Evolutionary conservation across 2,888 invertebrate species (phyloP).

Genomic region (Stegophylla sp.): DNA sequence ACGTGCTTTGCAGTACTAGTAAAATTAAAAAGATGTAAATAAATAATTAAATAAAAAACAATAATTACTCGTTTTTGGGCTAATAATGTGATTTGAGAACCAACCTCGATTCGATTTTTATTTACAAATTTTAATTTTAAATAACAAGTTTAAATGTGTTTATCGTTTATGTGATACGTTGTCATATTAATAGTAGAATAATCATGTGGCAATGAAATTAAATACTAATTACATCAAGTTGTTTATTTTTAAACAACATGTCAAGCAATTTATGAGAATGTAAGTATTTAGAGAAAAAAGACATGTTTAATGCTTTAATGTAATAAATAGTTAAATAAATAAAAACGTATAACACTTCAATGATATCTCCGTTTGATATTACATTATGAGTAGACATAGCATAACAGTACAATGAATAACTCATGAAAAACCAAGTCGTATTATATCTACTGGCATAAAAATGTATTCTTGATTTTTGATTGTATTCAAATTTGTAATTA

Average conservation of each 20-base stretch:
- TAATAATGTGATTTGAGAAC: slow-evolving; percentile 24
- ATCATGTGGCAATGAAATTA: not conserved
- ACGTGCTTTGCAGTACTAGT: slow-evolving; percentile 38
- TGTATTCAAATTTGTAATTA: slow-evolving; percentile 54
- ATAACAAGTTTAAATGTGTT: not conserved
- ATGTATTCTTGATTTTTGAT: slow-evolving; percentile 16
- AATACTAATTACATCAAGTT: slow-evolving; percentile 1
- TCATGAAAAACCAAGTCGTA: not conserved
- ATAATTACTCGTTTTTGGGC: not conserved
- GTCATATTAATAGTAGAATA: not conserved
- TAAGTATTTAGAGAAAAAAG: slow-evolving; percentile 11
- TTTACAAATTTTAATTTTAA: slow-evolving; percentile 13
- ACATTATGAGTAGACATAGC: not conserved
- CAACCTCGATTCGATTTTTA: not conserved
- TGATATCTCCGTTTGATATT: not conserved
- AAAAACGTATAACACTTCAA: not conserved
- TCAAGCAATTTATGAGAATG: not conserved
- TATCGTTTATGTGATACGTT: not conserved
- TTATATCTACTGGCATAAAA: slow-evolving; percentile 25
- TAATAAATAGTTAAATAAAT: not conserved
- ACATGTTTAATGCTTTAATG: not conserved
- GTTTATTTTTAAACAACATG: slow-evolving; percentile 17
- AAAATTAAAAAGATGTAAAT: slow-evolving; percentile 22
- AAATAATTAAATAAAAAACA: slow-evolving; percentile 37
- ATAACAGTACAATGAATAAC: slow-evolving; percentile 5